Evolutionary conservation across 1,140 invertebrate genomes (phyloP).

Genomic region (Aphidius gifuensis): DNA sequence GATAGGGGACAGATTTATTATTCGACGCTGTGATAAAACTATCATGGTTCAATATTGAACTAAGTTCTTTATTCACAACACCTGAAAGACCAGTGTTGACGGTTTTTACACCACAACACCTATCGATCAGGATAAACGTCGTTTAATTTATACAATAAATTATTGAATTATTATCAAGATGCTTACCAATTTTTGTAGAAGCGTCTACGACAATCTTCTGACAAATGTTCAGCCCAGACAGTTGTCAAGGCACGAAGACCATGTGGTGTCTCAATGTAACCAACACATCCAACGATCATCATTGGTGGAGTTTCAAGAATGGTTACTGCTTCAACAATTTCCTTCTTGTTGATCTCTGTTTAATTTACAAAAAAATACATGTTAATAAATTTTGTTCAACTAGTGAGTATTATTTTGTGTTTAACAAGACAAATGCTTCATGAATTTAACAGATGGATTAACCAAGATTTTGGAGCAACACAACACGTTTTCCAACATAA

Average conservation of each 20-base stretch:
- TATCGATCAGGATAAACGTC: not conserved
- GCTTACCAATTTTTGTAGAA: constrained; percentile 99
- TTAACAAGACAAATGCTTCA: not conserved
- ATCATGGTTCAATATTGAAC: too few species aligned
- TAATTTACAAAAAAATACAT: constrained; percentile 29
- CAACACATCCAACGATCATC: constrained; percentile 95
- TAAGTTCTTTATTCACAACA: too few species aligned
- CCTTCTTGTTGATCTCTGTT: constrained; percentile 98
- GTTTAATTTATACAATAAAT: not conserved
- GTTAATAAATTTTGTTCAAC: constrained; percentile 2
- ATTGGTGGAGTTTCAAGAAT: constrained; percentile 98
- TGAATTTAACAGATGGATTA: too few species aligned
- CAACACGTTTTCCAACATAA: too few species aligned
- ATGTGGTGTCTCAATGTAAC: constrained; percentile 98
- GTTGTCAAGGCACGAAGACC: constrained; percentile 92
- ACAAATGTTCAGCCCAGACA: constrained; percentile 97
- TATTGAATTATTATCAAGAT: constrained; percentile 2
- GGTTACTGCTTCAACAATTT: constrained; percentile 98
- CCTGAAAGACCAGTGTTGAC: too few species aligned
- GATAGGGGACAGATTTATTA: too few species aligned
- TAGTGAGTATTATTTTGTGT: not conserved
- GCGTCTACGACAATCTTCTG: constrained; percentile 94
- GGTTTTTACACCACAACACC: not conserved
- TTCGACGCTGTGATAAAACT: too few species aligned
- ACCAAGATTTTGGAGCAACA: too few species aligned